Base-by-base conservation (phyloP, 2,797 vertebrate species). In the Rhodeus uyekii region DNA sequence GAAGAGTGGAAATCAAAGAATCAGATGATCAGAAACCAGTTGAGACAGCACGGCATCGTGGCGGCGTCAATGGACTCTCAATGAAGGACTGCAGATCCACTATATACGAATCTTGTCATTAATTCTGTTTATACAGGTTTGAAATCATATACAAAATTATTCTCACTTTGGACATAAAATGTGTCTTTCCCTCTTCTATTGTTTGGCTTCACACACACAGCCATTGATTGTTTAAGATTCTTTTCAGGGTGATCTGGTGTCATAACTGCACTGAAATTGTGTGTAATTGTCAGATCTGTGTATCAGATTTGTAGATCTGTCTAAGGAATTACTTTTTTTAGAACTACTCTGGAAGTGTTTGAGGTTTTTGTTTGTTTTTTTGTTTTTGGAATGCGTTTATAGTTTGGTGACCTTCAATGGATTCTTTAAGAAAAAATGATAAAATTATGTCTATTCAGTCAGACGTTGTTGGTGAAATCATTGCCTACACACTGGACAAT, bases 1-100 rank as follows among this genome's bases (percentile, higher is more conserved):
- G 94, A 95, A 85, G 94, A 94, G 86, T 95, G 94, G 93, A 95
- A 94, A 83, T 93, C 94, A 75, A 95, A 95, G 88, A 95, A 95
- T 78, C 94, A 95, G 92, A 94, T 92, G 85, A 88, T 95, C 87
- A 92, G 93, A 89, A 93, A 91, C 84, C 93, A 94, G 63, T 87
- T 95, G 58, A 88, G 91, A 83, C 93, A 95, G 86, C 93, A 95
- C 12, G 93, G 94, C 79, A 92, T 95, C 29, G 91, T 92, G 81
- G 92, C 93, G 58, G 93, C 93, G 4, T 92, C 93, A 38, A 81
- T 92, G 36, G 94, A 95, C 22, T 87, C 93, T 14, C 93, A 95
- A 82, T 95, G 90, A 95, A 86, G 84, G 22, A 60, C 38, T 38
- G 14, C n/a, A 32, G 16, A 36, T 38, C 32, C 13, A n/a, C 2